Evolutionary conservation across 2,888 invertebrate species (phyloP).

Genomic region (Heterodera filipjevi): DNA sequence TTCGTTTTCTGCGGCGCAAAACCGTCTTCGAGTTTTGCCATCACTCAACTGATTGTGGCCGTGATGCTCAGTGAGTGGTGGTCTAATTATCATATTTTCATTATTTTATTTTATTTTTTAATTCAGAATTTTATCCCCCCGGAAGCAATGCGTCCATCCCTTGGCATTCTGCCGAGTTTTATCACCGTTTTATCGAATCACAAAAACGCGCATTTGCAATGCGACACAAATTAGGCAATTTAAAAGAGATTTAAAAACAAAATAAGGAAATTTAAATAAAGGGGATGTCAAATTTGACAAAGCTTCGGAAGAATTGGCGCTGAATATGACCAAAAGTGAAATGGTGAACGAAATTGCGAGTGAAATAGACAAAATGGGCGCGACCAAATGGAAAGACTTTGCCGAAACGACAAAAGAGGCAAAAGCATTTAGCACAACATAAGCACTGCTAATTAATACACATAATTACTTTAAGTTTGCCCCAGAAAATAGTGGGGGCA

Average conservation of each 20-base stretch:
- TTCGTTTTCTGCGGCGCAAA: constrained; percentile 79
- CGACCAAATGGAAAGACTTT: constrained; percentile 28
- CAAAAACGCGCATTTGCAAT: constrained; percentile 89
- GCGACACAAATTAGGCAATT: constrained; percentile 52
- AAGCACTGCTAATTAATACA: not conserved
- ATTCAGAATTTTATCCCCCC: constrained; percentile 37
- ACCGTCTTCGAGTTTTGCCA: constrained; percentile 82
- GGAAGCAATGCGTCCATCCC: constrained; percentile 30
- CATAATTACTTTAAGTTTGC: not conserved
- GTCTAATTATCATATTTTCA: not conserved
- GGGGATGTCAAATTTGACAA: constrained; percentile 71
- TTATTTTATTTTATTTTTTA: not conserved
- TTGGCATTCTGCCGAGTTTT: constrained; percentile 69
- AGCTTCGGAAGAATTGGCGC: constrained; percentile 75
- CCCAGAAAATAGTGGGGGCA: constrained; percentile 72
- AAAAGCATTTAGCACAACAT: not conserved
- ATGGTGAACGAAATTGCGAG: constrained; percentile 42
- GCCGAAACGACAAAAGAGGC: constrained; percentile 24
- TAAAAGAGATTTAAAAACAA: not conserved
- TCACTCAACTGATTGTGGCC: constrained; percentile 81
- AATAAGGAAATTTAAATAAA: constrained; percentile 5
- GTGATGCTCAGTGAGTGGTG: constrained; percentile 72
- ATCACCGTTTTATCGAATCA: constrained; percentile 84
- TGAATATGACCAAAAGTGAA: constrained; percentile 73
- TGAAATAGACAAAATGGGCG: constrained; percentile 31